phyloP scores from a whole-genome alignment of 2,797 vertebrate genomes.

The Novumbra hubbsi region DNA sequence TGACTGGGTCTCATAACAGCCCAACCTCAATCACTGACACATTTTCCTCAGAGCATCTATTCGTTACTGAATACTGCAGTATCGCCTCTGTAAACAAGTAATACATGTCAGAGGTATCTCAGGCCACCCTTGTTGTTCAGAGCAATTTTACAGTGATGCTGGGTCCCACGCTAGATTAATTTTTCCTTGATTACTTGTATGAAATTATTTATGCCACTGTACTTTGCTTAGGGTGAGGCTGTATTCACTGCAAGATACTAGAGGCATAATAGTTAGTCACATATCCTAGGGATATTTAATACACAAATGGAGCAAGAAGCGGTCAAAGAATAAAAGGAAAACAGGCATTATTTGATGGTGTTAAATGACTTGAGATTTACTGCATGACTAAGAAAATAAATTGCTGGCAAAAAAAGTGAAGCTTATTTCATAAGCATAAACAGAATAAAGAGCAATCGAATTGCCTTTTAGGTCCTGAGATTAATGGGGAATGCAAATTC shows the following conservation, averaged over 20 bases:
- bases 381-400: slow-evolving; percentile 62
- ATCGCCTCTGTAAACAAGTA: slow-evolving; percentile 32
- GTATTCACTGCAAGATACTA: slow-evolving; percentile 35
- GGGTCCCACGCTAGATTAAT: slow-evolving; percentile 22
- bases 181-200: slow-evolving; percentile 24
- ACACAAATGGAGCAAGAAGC: slow-evolving; percentile 39
- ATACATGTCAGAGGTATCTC: slow-evolving; percentile 25
- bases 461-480: slow-evolving; percentile 57
- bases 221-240: slow-evolving; percentile 18
- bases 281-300: slow-evolving; percentile 43
- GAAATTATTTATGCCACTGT: slow-evolving; percentile 31
- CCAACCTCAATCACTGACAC: slow-evolving; percentile 30
- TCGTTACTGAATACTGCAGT: background rate
- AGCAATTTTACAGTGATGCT: slow-evolving; percentile 36
- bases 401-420: slow-evolving; percentile 58
- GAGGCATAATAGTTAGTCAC: slow-evolving; percentile 35
- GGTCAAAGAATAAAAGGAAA: slow-evolving; percentile 37
- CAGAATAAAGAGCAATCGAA: slow-evolving; percentile 59
- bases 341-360: slow-evolving; percentile 60
- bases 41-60: background rate
- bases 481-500: slow-evolving; percentile 60
- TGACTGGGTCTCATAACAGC: slow-evolving; percentile 30
- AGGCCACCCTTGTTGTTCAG: slow-evolving; percentile 24
- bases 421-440: slow-evolving; percentile 63
- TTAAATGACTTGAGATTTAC: slow-evolving; percentile 61